phyloP scores from a whole-genome alignment of 2,888 invertebrate species.

The Cephus spinipes region DNA sequence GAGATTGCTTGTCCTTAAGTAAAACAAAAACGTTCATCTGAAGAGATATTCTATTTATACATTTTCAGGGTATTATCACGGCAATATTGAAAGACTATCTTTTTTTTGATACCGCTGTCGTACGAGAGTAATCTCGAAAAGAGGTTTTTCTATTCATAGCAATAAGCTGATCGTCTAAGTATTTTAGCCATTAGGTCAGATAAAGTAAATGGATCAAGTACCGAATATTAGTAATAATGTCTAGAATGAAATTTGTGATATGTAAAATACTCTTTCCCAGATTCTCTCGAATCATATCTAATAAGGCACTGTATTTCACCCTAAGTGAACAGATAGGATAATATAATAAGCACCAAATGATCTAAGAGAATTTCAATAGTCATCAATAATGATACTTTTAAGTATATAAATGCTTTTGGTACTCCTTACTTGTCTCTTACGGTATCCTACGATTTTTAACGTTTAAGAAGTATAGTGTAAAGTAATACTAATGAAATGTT shows the following conservation, averaged over 20 bases:
- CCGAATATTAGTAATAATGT: neutral
- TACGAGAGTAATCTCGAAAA: neutral
- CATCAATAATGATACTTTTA: slow-evolving; percentile 4
- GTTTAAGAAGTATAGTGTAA: neutral
- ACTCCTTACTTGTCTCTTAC: slow-evolving; percentile 21
- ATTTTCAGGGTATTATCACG: neutral
- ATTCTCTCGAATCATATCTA: slow-evolving; percentile 35
- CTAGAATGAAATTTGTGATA: neutral
- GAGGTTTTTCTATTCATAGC: neutral
- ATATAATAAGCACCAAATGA: slow-evolving; percentile 28
- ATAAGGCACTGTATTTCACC: slow-evolving; percentile 50
- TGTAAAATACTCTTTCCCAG: neutral
- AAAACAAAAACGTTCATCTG: neutral
- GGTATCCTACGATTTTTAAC: neutral
- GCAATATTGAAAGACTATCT: neutral
- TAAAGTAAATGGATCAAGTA: neutral
- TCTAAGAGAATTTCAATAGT: slow-evolving; percentile 15
- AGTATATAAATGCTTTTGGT: slow-evolving; percentile 37
- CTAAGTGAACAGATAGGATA: slow-evolving; percentile 37
- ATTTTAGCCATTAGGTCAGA: neutral
- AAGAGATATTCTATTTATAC: neutral
- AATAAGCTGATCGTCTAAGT: neutral
- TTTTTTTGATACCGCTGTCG: neutral
- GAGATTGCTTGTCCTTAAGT: neutral
- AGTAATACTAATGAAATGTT: slow-evolving; percentile 11